A percentile compares a stretch with the other conserved stretches of the same genome.
Conservation (phyloP, 2,888 invertebrate genomes). For the Allacma fusca region DNA sequence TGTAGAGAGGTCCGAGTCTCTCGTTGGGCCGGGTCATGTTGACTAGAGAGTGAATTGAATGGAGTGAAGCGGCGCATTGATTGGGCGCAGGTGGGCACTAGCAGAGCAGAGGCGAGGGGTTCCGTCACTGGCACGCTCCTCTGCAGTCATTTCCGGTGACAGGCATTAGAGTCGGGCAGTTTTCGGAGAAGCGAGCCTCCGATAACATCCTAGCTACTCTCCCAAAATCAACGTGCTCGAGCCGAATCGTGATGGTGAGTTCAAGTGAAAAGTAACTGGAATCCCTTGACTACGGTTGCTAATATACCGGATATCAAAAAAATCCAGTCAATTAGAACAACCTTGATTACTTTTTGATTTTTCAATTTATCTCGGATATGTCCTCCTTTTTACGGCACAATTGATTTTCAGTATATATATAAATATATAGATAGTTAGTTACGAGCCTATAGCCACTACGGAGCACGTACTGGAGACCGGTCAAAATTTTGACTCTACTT, state of each 20-base stretch:
- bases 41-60: slow-evolving; percentile 36
- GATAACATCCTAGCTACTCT: slow-evolving; percentile 53
- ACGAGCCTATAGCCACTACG: not conserved
- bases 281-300: not conserved
- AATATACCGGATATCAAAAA: not conserved
- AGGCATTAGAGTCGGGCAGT: slow-evolving; percentile 56
- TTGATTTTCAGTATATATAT: too few relatives aligned
- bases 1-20: slow-evolving; percentile 32
- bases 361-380: not conserved
- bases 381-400: not conserved
- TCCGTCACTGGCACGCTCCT: slow-evolving; percentile 56
- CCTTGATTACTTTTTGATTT: not conserved
- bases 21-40: slow-evolving; percentile 45
- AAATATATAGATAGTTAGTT: too few relatives aligned
- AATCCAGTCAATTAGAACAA: not conserved
- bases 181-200: slow-evolving; percentile 56
- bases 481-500: not conserved
- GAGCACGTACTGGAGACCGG: not conserved
- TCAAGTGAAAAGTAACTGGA: slow-evolving; percentile 22
- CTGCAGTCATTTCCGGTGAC: slow-evolving; percentile 62
- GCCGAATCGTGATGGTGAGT: slow-evolving; percentile 34
- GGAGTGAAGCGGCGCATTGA: slow-evolving; percentile 57
- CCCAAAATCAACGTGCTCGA: slow-evolving; percentile 39
- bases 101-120: slow-evolving; percentile 45
- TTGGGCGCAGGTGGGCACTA: slow-evolving; percentile 60